Percentiles rank a stretch among this genome's conserved stretches.
These are phyloP conservation scores for Onychostruthus taczanowskii DNA, from an alignment of 2,113 vertebrate genomes.

Conservation along the genomic window DNA sequence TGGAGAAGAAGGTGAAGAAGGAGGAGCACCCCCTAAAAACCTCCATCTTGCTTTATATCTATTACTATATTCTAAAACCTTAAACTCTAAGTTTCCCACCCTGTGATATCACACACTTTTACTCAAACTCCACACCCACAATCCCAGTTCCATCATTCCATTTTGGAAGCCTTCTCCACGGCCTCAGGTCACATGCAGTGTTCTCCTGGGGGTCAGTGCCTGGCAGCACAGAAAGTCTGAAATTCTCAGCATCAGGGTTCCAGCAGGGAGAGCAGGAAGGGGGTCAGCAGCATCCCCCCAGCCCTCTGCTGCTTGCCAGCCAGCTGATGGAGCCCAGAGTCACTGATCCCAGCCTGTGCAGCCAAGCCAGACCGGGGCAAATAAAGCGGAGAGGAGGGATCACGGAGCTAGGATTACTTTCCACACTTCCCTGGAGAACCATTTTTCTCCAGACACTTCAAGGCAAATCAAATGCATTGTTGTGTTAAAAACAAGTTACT, in stretches of 20 bases:
- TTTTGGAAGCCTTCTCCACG: neutral
- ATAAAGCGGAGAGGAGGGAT: neutral
- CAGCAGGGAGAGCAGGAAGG: neutral
- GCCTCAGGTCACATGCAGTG: neutral
- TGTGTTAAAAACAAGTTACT: constrained; percentile 27
- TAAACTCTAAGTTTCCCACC: neutral
- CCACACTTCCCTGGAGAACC: neutral
- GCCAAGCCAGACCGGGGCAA: neutral
- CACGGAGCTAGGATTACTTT: neutral
- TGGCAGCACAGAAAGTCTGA: neutral
- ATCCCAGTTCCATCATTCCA: neutral
- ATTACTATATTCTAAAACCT: neutral
- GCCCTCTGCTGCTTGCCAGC: neutral
- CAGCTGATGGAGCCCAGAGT: neutral
- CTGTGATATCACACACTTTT: neutral
- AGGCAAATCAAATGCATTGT: constrained; percentile 38
- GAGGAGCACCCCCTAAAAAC: neutral
- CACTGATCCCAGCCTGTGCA: neutral
- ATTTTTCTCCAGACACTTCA: neutral
- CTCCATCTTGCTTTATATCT: neutral
- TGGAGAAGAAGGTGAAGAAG: neutral
- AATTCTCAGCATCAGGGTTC: neutral
- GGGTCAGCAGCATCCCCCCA: neutral
- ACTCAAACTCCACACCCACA: neutral
- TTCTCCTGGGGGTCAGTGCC: neutral